A percentile compares a stretch with the other conserved stretches of the same genome.
Evolutionary conservation across 2,888 invertebrate genomes (phyloP).

Genomic region (Calliopum simillimum): DNA sequence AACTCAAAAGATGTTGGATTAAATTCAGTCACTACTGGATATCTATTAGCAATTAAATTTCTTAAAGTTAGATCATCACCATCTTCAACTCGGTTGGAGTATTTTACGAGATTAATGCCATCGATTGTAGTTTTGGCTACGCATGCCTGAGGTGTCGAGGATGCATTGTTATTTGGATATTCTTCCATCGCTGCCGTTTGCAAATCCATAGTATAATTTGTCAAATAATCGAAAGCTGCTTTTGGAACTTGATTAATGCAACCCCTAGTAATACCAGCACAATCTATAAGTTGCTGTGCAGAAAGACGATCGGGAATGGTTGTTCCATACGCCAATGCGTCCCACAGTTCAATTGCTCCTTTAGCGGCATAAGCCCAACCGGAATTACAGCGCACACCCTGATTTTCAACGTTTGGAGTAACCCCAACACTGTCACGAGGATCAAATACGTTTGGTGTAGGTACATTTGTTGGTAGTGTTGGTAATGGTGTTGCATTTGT

Average conservation of each 20-base stretch:
- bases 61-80: constrained; percentile 51
- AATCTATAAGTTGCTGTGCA: constrained; percentile 92
- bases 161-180: constrained; percentile 75
- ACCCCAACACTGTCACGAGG: constrained; percentile 41
- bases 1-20: constrained; percentile 62
- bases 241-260: constrained; percentile 81
- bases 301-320: constrained; percentile 72
- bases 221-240: constrained; percentile 83
- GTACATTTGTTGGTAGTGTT: constrained; percentile 21
- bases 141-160: neutral
- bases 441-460: constrained; percentile 38
- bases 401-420: constrained; percentile 42
- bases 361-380: constrained; percentile 55
- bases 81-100: constrained; percentile 46
- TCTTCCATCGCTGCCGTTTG: constrained; percentile 82
- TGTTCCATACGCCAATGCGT: constrained; percentile 37
- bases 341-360: constrained; percentile 47
- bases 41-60: constrained; percentile 49
- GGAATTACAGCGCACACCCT: constrained; percentile 49
- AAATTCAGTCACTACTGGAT: constrained; percentile 59
- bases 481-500: constrained; percentile 35
- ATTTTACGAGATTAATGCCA: constrained; percentile 41
- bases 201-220: constrained; percentile 76
- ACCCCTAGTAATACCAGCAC: too few relatives aligned
- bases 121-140: constrained; percentile 31